Base-by-base conservation (phyloP, 1,140 invertebrate genomes). In the Chironomus tepperi region DNA sequence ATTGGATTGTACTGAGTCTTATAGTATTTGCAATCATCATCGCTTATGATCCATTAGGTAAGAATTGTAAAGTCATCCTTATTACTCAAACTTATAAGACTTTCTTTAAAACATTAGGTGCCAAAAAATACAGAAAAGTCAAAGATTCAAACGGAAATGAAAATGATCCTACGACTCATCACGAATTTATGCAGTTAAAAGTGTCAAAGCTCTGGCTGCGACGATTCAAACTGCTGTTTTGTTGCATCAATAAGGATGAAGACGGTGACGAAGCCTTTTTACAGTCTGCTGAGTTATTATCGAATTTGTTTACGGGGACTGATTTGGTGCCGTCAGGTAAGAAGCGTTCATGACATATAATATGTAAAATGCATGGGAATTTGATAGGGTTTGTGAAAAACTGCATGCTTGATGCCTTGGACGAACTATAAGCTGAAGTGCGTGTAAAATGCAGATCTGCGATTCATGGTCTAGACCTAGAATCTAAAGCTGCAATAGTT, bases 221-320 rank as follows among this genome's bases (percentile, higher is more conserved):
- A 12, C 83, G 92, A 57, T 93, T 93, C 79, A 85, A 89, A 34
- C 88, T 89, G 83, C 87, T 91, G 9, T 90, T 94, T 77, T 96
- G 93, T 83, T 94, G 92, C 88, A 84, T 93, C 77, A 86, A 88
- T 75, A 84, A 86, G 42, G 91, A 94, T 81, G 91, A 93, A 81
- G 89, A 90, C 77, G 92, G 89, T 70, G 88, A 89, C 77, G 90
- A 92, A 83, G 92, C 93, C 7, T 94, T 94, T 82, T 89, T 90
- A 81, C 91, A 94, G 83, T 89, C 93, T 76, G 91, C 92, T 81
- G 90, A 91, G 88, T 82, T 93, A 9, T 83, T 93, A 76, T 90
- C 87, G 78, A 87, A 89, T 3, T 85, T 93, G 75, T 93, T 93
- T 81, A 86, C 93, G 79, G 92, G 91, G 76, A 89, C 92, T 0